Evolutionary conservation across 2,888 invertebrate species (phyloP), one percentile per base, ranked within the genome.

Genomic region (Yponomeuta sedellus): DNA sequence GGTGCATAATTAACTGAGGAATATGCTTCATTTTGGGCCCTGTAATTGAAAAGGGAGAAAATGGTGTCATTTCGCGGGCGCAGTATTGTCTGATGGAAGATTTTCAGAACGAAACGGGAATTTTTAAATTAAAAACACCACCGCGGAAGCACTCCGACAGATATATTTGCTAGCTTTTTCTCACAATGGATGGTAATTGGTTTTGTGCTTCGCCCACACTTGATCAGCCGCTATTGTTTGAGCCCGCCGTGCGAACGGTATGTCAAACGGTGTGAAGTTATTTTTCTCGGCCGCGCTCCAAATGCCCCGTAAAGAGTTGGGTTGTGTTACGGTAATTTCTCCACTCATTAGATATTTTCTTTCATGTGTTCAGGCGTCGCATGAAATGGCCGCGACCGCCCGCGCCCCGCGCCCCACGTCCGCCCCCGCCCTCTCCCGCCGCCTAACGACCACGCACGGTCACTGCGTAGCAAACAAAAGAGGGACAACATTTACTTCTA

Each of bases 1-100:
- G 62, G 39, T 62, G 62, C 62, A 62, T 62, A 62, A 62, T 62
- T 62, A 62, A 62, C 62, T 62, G 62, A n/a, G 39, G 28, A 62
- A 39, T 39, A 39, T 62, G 62, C 62, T 39, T 39, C 16, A 12
- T 16, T 34, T 39, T 39, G 34, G 19, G 62, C 19, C 10, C 34
- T 40, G 62, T 62, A 62, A 62, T 62, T 62, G 62, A 62, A 62
- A 62, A 39, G 62, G 62, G 62, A 62, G 59, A 59, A 59, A 52
- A 16, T 39, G 62, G 39, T 39, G 28, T 62, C 62, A 62, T 62
- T 62, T 28, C 39, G 62, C 20, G 22, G 22, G 25, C 22, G 59
- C 22, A 22, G 59, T 12, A 52, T 52, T 52, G 44, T 52, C 44
- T 52, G 16, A 52, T 52, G 44, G 44, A 16, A 16, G 44, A 52